phyloP scores from a whole-genome alignment of 1,140 invertebrate genomes.

The Leptopilina clavipes region DNA sequence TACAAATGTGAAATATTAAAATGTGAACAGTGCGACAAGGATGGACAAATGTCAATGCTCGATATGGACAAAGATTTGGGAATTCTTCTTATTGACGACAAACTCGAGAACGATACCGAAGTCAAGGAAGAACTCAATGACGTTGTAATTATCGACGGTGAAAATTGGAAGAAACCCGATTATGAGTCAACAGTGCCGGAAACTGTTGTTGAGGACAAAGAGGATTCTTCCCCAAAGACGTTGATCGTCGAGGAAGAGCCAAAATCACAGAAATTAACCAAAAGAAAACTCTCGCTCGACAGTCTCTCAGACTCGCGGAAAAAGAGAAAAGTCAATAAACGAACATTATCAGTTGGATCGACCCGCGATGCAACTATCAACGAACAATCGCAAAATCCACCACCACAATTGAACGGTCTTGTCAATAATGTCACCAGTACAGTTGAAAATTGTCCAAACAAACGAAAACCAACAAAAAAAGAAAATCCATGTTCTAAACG shows the following conservation, averaged over 20 bases:
- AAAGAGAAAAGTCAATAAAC: constrained; percentile 67
- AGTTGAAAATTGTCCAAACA: not conserved
- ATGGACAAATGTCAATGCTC: constrained; percentile 67
- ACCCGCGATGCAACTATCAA: constrained; percentile 47
- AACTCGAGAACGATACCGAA: constrained; percentile 67
- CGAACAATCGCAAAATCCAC: constrained; percentile 20
- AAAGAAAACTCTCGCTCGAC: constrained; percentile 69
- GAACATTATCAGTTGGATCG: constrained; percentile 66
- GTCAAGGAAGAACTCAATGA: constrained; percentile 70
- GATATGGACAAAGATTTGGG: constrained; percentile 73
- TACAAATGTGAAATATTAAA: constrained; percentile 71
- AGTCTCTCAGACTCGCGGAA: constrained; percentile 64
- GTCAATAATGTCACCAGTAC: not conserved
- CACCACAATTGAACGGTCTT: not conserved
- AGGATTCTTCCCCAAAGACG: constrained; percentile 40
- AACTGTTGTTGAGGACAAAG: constrained; percentile 41
- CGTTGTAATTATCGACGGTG: constrained; percentile 59
- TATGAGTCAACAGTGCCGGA: constrained; percentile 69
- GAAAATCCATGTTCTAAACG: constrained; percentile 55
- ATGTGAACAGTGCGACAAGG: constrained; percentile 71
- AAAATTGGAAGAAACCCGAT: constrained; percentile 70
- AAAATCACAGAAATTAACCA: constrained; percentile 75
- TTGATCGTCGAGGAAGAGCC: constrained; percentile 61
- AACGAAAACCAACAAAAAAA: constrained; percentile 54
- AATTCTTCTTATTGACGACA: constrained; percentile 68